Percentiles rank a stretch among this genome's conserved stretches.
These are phyloP conservation scores for Dasyornis broadbenti DNA, from an alignment of 2,113 vertebrate species.

Conservation along the genomic window DNA sequence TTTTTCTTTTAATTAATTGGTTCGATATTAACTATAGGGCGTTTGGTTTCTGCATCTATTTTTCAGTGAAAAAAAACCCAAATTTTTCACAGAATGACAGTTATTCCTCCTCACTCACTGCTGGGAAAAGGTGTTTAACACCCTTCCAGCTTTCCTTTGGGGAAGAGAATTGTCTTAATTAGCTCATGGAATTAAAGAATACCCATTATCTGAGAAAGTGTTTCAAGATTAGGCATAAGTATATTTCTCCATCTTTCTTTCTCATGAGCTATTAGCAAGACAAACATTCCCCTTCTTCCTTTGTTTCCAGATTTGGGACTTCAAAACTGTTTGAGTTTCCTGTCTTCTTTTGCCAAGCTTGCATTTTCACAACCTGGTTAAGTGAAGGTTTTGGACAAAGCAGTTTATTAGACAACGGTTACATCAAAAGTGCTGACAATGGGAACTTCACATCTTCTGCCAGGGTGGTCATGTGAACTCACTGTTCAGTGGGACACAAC, in stretches of 20 bases:
- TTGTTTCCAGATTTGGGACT: not conserved
- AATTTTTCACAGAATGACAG: not conserved
- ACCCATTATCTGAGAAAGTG: not conserved
- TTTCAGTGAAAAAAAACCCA: not conserved
- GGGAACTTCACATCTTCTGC: not conserved
- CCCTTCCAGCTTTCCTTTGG: not conserved
- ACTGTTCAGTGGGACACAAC: not conserved
- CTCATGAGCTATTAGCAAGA: not conserved
- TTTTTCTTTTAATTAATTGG: not conserved
- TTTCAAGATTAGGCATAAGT: not conserved
- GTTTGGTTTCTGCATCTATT: not conserved
- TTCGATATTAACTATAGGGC: not conserved
- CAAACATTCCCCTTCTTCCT: not conserved
- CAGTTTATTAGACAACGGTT: not conserved
- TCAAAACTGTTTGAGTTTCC: not conserved
- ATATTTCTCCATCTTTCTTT: not conserved
- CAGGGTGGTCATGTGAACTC: rapidly evolving
- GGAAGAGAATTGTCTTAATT: not conserved
- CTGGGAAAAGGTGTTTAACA: not conserved
- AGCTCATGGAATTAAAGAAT: not conserved
- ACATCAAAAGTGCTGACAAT: not conserved
- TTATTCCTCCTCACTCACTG: not conserved
- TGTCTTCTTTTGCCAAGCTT: not conserved
- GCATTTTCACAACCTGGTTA: not conserved
- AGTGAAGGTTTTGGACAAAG: not conserved